phyloP scores from a whole-genome alignment of 1,140 invertebrate genomes.

The Protaetia brevitarsis region DNA sequence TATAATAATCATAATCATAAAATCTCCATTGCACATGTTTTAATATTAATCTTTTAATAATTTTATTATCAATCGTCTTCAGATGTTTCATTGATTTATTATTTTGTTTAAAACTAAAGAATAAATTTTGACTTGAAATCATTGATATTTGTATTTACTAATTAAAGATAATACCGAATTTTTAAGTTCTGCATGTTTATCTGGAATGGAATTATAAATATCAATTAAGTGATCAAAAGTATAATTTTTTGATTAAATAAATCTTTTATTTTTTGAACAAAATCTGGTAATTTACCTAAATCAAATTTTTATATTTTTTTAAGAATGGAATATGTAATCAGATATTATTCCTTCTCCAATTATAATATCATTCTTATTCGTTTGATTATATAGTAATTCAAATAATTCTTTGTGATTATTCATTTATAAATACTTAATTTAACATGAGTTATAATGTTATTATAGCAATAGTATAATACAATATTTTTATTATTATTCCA shows the following conservation, averaged over 20 bases:
- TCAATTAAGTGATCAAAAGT: not conserved
- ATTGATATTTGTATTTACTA: slow-evolving; percentile 3
- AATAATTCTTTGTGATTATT: slow-evolving; percentile 10
- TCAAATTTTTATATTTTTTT: not conserved
- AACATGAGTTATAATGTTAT: slow-evolving; percentile 4
- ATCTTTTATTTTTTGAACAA: not conserved
- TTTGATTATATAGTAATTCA: slow-evolving; percentile 9
- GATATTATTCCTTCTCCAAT: not conserved
- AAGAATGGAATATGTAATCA: not conserved
- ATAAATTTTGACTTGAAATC: not conserved
- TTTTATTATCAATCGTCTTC: not conserved
- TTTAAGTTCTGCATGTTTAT: not conserved
- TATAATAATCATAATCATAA: not conserved
- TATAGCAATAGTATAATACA: slow-evolving; percentile 4
- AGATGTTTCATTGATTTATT: not conserved
- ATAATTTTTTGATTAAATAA: not conserved
- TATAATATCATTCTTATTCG: slow-evolving; percentile 12
- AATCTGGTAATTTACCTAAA: not conserved
- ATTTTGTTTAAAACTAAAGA: not conserved
- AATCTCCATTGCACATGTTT: not conserved
- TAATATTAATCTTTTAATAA: not conserved
- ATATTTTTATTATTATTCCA: slow-evolving; percentile 12
- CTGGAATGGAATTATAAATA: not conserved
- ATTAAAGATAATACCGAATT: not conserved
- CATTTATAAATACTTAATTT: slow-evolving; percentile 10